These are phyloP conservation scores for Cottus gobio DNA, from an alignment of 2,113 vertebrate genomes.

Conservation along the genomic window DNA sequence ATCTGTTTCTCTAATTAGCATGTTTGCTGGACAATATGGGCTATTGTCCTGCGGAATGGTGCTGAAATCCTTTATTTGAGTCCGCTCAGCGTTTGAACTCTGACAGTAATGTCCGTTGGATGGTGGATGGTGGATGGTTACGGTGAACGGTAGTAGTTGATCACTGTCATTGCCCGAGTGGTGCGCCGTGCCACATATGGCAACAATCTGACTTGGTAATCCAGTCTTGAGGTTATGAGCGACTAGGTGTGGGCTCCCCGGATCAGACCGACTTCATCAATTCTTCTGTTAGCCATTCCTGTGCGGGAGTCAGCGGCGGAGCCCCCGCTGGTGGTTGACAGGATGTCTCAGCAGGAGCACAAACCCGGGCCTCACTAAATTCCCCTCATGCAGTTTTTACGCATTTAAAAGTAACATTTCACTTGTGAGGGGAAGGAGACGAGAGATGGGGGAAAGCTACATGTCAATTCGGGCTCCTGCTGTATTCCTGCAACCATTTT, in stretches of 20 bases:
- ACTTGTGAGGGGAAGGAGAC: slow-evolving; percentile 16
- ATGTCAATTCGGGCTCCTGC: slow-evolving; percentile 38
- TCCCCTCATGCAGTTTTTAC: slow-evolving; percentile 26
- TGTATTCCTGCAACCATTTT: slow-evolving; percentile 4
- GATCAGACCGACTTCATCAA: slow-evolving; percentile 74
- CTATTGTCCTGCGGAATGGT: slow-evolving; percentile 24
- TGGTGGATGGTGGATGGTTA: slow-evolving; percentile 71
- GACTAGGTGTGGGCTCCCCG: slow-evolving; percentile 77
- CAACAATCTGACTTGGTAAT: slow-evolving; percentile 85
- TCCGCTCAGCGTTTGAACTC: slow-evolving; percentile 63
- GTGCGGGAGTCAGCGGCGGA: slow-evolving; percentile 44
- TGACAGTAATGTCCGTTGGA: slow-evolving; percentile 70
- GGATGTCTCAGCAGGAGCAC: slow-evolving; percentile 64
- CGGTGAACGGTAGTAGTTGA: slow-evolving; percentile 75
- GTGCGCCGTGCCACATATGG: slow-evolving; percentile 84
- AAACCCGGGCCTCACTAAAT: slow-evolving; percentile 43
- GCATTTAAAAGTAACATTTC: slow-evolving; percentile 45
- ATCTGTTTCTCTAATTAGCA: slow-evolving; percentile 75
- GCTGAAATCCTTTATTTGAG: slow-evolving; percentile 49
- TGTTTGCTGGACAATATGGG: slow-evolving; percentile 59
- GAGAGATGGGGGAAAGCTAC: slow-evolving; percentile 23
- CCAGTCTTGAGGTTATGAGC: slow-evolving; percentile 75
- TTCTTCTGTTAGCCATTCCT: slow-evolving; percentile 63
- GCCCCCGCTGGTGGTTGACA: slow-evolving; percentile 64
- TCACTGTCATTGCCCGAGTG: slow-evolving; percentile 77